A percentile compares a stretch with the other conserved stretches of the same genome.
Conservation (phyloP, 2,888 invertebrate genomes). For the Drosophila mercatorum region DNA sequence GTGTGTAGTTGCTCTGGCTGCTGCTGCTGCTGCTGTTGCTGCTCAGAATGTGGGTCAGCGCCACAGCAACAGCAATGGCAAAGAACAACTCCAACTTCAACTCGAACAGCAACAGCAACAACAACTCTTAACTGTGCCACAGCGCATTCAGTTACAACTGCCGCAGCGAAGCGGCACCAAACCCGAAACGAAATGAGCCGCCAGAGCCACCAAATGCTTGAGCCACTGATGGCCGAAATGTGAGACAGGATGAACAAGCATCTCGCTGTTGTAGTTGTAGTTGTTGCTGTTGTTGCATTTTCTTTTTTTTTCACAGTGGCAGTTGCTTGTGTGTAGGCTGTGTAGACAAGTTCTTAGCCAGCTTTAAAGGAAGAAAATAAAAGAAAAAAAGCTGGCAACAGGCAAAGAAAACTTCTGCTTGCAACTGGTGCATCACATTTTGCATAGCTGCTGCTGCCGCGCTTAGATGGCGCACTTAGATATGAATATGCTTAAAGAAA, state of each 20-base stretch:
- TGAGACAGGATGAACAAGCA: conserved; percentile 48
- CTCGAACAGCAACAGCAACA: conserved; percentile 14
- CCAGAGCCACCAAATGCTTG: conserved; percentile 47
- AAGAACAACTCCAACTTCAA: conserved; percentile 19
- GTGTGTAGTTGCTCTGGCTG: conserved; percentile 1
- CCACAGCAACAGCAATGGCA: conserved; percentile 21
- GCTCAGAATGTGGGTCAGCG: conserved; percentile 50
- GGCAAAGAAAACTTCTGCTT: conserved; percentile 9
- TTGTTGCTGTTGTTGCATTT: neutral
- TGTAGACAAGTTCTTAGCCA: conserved; percentile 38
- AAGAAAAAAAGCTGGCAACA: conserved; percentile 9
- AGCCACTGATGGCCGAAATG: conserved; percentile 45
- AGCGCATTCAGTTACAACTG: conserved; percentile 60
- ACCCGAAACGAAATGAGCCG: conserved; percentile 45
- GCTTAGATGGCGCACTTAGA: conserved; percentile 9
- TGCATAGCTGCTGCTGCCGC: conserved; percentile 13
- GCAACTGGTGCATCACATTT: conserved; percentile 31
- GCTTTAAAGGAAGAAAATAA: conserved; percentile 2
- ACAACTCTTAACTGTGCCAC: conserved; percentile 53
- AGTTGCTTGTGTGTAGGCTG: conserved; percentile 31
- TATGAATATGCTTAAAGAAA: conserved; percentile 12
- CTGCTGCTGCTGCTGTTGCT: conserved; percentile 7
- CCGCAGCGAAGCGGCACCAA: conserved; percentile 68
- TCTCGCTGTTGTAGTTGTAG: conserved; percentile 7
- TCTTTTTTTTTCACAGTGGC: conserved; percentile 14